These are phyloP conservation scores for Emydoidea blandingii DNA, from an alignment of 2,797 vertebrate genomes.

Conservation along the genomic window DNA sequence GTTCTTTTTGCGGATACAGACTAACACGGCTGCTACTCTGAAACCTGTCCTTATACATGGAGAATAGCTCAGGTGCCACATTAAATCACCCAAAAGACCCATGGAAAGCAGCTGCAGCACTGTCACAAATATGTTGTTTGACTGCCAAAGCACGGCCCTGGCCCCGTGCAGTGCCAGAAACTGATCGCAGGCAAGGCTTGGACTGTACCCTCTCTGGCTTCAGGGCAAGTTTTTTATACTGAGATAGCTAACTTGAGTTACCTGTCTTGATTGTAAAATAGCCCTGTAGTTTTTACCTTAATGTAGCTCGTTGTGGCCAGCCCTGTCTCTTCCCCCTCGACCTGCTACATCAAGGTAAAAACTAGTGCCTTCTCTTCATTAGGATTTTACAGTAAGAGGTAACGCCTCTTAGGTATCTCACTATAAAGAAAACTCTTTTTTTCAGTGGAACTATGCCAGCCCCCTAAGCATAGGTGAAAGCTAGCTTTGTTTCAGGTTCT, in stretches of 20 bases:
- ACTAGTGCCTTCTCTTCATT: too few relatives aligned
- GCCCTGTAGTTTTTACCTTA: neutral
- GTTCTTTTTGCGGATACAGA: too few relatives aligned
- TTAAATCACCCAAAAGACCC: neutral
- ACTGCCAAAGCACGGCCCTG: neutral
- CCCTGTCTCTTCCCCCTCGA: too few relatives aligned
- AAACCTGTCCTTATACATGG: too few relatives aligned
- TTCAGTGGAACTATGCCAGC: fast-evolving
- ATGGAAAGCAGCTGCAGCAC: neutral
- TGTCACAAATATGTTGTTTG: neutral
- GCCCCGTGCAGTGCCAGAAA: neutral
- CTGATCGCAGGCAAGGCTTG: neutral
- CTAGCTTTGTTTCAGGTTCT: neutral
- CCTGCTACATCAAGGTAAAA: neutral
- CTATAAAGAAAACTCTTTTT: neutral
- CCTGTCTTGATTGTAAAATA: neutral
- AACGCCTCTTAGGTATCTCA: neutral
- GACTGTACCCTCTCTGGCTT: neutral
- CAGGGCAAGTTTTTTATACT: neutral
- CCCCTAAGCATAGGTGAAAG: neutral
- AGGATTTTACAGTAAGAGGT: neutral
- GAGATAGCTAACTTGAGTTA: neutral
- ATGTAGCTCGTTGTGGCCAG: too few relatives aligned
- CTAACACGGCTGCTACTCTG: too few relatives aligned
- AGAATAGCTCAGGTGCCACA: neutral